Evolutionary conservation across 2,113 vertebrate genomes (phyloP).

Genomic region (Murina feae): DNA sequence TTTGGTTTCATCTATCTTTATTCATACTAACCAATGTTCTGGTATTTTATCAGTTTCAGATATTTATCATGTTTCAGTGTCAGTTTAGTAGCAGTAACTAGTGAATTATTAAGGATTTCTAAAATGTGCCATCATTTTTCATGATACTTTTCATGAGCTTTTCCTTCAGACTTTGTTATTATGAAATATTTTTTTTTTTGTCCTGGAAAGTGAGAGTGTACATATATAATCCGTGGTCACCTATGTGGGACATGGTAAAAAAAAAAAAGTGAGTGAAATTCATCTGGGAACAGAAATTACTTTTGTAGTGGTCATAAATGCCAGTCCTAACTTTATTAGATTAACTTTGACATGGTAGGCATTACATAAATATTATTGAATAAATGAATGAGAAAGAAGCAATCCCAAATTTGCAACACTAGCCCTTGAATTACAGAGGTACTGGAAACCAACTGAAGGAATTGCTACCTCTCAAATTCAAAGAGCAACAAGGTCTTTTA

Average conservation of each 20-base stretch:
- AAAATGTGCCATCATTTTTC: background rate
- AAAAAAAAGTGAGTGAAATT: background rate
- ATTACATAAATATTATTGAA: background rate
- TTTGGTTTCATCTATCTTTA: background rate
- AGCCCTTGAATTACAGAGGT: background rate
- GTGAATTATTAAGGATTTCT: background rate
- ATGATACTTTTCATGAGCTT: constrained; percentile 28
- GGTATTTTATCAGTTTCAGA: background rate
- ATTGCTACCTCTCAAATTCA: constrained; percentile 2
- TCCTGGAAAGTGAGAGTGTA: background rate
- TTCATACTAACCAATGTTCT: background rate
- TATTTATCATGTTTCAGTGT: background rate
- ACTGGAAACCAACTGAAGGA: background rate
- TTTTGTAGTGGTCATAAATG: background rate
- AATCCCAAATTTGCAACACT: background rate
- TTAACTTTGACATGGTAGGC: background rate
- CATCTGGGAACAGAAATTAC: background rate
- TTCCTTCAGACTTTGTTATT: background rate
- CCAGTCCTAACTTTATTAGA: background rate
- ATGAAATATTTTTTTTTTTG: background rate
- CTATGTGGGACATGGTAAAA: background rate
- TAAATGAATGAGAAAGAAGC: background rate
- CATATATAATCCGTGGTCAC: background rate
- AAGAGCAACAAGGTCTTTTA: background rate
- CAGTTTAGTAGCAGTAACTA: background rate